phyloP scores from a whole-genome alignment of 2,113 vertebrate genomes.

The Ophiodon elongatus region DNA sequence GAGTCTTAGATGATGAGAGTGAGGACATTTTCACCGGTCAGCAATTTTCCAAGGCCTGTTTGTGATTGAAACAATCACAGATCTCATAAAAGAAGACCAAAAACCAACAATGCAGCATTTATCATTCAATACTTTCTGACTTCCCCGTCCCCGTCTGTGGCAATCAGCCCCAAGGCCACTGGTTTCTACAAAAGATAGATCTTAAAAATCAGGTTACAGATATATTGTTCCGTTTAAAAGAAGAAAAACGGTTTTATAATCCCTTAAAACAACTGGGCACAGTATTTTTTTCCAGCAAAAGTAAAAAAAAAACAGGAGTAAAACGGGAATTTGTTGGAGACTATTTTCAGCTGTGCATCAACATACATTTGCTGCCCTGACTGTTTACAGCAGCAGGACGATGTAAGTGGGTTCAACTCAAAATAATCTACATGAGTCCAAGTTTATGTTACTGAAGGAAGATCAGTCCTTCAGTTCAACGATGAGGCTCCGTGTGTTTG shows the following conservation, averaged over 20 bases:
- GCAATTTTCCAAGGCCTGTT: neutral
- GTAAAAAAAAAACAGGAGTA: neutral
- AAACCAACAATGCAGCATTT: neutral
- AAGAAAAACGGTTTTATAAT: neutral
- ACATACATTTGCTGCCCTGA: neutral
- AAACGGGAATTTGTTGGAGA: neutral
- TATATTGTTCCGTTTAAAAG: neutral
- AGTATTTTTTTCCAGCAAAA: neutral
- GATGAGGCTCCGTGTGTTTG: neutral
- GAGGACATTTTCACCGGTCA: neutral
- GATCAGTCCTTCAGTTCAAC: neutral
- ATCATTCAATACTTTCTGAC: neutral
- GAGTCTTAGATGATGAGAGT: neutral
- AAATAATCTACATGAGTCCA: neutral
- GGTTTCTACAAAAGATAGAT: neutral
- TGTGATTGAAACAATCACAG: neutral
- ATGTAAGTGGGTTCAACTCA: neutral
- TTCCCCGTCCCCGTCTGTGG: neutral
- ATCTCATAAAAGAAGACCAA: neutral
- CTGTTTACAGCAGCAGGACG: neutral
- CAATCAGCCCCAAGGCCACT: neutral
- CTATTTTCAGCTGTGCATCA: neutral
- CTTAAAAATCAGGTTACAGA: neutral
- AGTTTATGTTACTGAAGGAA: neutral
- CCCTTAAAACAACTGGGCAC: neutral